Evolutionary conservation across 2,888 invertebrate genomes (phyloP), one percentile per base, ranked within the genome.

Genomic region (Auanema freiburgensis): DNA sequence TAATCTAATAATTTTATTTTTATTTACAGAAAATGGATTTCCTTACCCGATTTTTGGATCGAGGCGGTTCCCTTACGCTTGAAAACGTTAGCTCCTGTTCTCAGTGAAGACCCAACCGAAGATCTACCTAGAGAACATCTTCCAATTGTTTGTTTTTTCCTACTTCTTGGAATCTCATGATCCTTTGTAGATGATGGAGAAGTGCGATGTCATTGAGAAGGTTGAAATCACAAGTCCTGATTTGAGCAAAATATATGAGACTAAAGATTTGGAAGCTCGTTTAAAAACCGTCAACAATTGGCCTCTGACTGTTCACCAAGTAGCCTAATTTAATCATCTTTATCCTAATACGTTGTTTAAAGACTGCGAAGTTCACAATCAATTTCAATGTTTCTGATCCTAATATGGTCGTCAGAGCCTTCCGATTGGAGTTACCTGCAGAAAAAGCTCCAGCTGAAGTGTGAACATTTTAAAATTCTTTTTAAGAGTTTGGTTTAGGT

Each of bases 391-490:
- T 69, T 1, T 57, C 58, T 3, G 70, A 74, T 52, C 55, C 65
- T 4, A 63, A 66, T n/a, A 61, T 57, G 43, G 60, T 69, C 8
- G 67, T 68, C 8, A 46, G 70, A 53, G 65, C 62, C 41, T 41
- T 74, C 14, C 58, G 74, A 21, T 24, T 74, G 1, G 72, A 72
- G 54, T 69, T 74, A 14, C 63, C 63, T 8, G 70, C 65, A 14
- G 40, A 56, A 21, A 60, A 54, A 33, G 60, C 54, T 40, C 60
- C 60, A 10, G n/a, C 33, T 6, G 51, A 54, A 21, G 60, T 60
- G 24, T 12, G 42, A 5, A 12, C n/a, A 12, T 2, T 25, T 55
- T 5, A 33, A 33, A 14, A 21, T 54, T 8, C 41, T 4, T 12
- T n/a, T 41, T 56, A 2, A 42, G 10, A 1, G 2, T 23, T n/a